Base-by-base conservation (phyloP, 2,888 invertebrate genomes). In the Shargacucullia verbasci region DNA sequence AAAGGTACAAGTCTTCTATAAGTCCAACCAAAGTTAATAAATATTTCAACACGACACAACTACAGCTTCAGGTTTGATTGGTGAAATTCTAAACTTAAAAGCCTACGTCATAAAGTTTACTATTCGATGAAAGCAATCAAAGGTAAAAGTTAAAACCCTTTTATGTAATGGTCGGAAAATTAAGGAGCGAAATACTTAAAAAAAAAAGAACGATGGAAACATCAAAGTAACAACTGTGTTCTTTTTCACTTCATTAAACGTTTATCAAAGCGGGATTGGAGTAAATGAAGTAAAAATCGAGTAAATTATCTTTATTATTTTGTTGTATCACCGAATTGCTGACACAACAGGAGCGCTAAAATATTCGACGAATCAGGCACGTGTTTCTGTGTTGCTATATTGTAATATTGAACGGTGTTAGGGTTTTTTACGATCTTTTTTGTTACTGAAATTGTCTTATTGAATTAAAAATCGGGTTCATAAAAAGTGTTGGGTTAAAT, bases 121-220 rank as follows among this genome's bases (percentile, higher is more conserved):
- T 41, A 37, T 72, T 72, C 37, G 35, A n/a, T 46, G 45, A 38
- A 41, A 41, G 50, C 15, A 59, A 50, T 50, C 47, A 52, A 45
- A 46, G 43, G 43, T 59, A 54, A 54, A 62, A 59, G n/a, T 59
- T 50, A 12, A 11, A 15, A 39, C 31, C 15, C 37, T 68, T 50
- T 49, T n/a, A 48, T 45, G 34, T 40, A 52, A 20, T 41, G 35
- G 27, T 10, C 12, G 12, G 13, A 40, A 38, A 49, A 50, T 44
- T 25, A 34, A 20, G 20, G 9, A 20, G n/a, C 13, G 11, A 34
- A 49, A 47, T 50, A 45, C 27, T n/a, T 49, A 43, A 29, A 12
- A 38, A 52, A 47, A 27, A 29, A n/a, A n/a, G 15, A 61, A 48
- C 29, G 29, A 0, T 29, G 25, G 20, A 12, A 56, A 54, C 57